Conservation (phyloP, 2,888 invertebrate genomes). For the Acleris literana region DNA sequence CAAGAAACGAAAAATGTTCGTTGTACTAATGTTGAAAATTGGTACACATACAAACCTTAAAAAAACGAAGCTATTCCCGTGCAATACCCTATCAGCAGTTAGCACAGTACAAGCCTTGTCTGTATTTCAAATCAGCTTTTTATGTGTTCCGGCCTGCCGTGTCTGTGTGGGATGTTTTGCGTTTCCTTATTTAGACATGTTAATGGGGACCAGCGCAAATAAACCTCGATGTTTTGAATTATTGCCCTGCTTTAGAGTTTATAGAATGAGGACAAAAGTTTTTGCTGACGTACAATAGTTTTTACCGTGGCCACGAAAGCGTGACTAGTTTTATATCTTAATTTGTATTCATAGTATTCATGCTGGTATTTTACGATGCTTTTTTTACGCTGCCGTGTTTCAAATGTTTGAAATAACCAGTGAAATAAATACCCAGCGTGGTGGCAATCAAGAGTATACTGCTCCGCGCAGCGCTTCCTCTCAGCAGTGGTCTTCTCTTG, state of each 20-base stretch:
- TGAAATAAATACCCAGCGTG: no score
- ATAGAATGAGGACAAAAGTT: slow-evolving; percentile 6
- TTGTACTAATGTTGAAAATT: no score
- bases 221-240: slow-evolving; percentile 38
- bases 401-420: no score
- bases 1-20: no score
- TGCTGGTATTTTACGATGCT: neutral
- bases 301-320: slow-evolving; percentile 4
- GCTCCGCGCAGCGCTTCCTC: no score
- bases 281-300: slow-evolving; percentile 6
- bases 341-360: neutral
- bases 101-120: slow-evolving; percentile 8
- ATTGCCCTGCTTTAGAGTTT: slow-evolving; percentile 26
- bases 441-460: no score
- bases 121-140: slow-evolving; percentile 18
- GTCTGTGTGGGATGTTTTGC: slow-evolving; percentile 40
- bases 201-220: slow-evolving; percentile 40
- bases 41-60: neutral
- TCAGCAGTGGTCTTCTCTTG: no score
- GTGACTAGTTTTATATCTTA: neutral
- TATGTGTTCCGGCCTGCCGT: slow-evolving; percentile 17
- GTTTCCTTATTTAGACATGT: slow-evolving; percentile 45
- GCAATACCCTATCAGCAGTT: slow-evolving; percentile 2
- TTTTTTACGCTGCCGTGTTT: neutral
- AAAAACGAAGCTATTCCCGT: neutral